A percentile compares a stretch with the other conserved stretches of the same genome.
These are phyloP conservation scores for Pseudomyrmex sp. DNA, from an alignment of 1,140 invertebrate genomes.

Conservation along the genomic window DNA sequence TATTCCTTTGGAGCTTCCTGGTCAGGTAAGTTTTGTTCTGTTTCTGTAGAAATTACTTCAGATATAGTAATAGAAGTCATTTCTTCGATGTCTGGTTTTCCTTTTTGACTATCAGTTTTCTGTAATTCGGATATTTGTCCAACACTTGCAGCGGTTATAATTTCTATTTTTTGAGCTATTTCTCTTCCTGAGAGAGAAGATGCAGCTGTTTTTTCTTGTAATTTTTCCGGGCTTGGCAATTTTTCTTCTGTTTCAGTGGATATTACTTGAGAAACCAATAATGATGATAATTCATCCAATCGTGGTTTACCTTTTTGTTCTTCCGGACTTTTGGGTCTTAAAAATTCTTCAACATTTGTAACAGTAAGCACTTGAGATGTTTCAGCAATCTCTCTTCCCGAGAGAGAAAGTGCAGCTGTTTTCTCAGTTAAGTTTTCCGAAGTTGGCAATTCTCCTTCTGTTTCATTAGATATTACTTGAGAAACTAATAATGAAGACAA, in stretches of 20 bases:
- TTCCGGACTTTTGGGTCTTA: slow-evolving; percentile 62
- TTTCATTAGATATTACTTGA: slow-evolving; percentile 77
- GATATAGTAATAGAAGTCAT: slow-evolving; percentile 75
- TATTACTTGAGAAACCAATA: slow-evolving; percentile 66
- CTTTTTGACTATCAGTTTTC: background rate
- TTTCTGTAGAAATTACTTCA: slow-evolving; percentile 75
- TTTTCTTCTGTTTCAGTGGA: slow-evolving; percentile 78
- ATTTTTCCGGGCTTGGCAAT: slow-evolving; percentile 62
- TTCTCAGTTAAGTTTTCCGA: slow-evolving; percentile 67
- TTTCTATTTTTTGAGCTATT: slow-evolving; percentile 75
- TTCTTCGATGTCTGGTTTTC: slow-evolving; percentile 72
- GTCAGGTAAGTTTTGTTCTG: slow-evolving; percentile 66
- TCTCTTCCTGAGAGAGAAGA: slow-evolving; percentile 73
- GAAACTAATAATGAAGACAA: slow-evolving; percentile 77
- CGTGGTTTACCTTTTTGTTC: slow-evolving; percentile 69
- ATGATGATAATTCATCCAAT: slow-evolving; percentile 76
- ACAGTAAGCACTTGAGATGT: slow-evolving; percentile 73
- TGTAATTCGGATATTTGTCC: slow-evolving; percentile 12
- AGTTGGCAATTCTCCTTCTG: slow-evolving; percentile 73
- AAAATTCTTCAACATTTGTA: slow-evolving; percentile 71
- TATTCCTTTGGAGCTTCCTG: slow-evolving; percentile 66
- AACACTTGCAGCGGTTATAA: slow-evolving; percentile 69
- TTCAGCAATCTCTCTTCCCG: slow-evolving; percentile 75
- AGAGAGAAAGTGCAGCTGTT: slow-evolving; percentile 70
- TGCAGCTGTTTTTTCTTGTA: slow-evolving; percentile 69